phyloP scores from a whole-genome alignment of 1,140 invertebrate genomes.

The Macrobrachium nipponense region DNA sequence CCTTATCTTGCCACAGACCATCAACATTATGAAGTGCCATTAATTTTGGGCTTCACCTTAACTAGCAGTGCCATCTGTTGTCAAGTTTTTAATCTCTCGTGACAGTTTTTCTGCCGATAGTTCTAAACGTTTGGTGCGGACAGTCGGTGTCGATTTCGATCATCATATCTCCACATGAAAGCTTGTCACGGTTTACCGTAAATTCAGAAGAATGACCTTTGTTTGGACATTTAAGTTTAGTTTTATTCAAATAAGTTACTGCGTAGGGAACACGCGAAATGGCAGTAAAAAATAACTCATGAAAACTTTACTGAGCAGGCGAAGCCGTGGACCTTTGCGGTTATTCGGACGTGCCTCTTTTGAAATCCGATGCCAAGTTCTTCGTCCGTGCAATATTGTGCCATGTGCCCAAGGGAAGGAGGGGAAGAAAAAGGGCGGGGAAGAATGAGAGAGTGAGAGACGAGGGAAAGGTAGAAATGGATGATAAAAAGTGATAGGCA shows the following conservation, averaged over 20 bases:
- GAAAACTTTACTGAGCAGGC: background rate
- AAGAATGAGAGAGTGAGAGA: background rate
- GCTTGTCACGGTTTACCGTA: no score
- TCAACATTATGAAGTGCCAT: slow-evolving; percentile 27
- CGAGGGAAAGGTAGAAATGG: background rate
- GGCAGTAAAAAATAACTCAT: background rate
- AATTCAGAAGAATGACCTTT: no score
- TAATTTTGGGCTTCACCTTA: slow-evolving; percentile 29
- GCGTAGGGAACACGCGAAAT: background rate
- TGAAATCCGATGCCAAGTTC: slow-evolving; percentile 35
- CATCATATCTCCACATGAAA: no score
- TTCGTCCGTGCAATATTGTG: slow-evolving; percentile 30
- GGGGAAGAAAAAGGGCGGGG: background rate
- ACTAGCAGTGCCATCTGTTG: slow-evolving; percentile 39
- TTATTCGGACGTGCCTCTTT: slow-evolving; percentile 13
- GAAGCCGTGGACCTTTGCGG: background rate
- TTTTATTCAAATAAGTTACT: no score
- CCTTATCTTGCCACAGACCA: slow-evolving; percentile 19
- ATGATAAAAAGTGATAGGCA: slow-evolving; percentile 23
- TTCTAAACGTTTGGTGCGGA: slow-evolving; percentile 2
- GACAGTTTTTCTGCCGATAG: slow-evolving; percentile 20
- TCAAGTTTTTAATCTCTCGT: slow-evolving; percentile 30
- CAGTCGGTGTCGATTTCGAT: background rate
- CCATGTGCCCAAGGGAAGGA: background rate
- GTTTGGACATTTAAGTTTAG: no score